These are phyloP conservation scores for Lasioglossum zephyrum DNA, from an alignment of 2,888 invertebrate genomes.

Conservation along the genomic window DNA sequence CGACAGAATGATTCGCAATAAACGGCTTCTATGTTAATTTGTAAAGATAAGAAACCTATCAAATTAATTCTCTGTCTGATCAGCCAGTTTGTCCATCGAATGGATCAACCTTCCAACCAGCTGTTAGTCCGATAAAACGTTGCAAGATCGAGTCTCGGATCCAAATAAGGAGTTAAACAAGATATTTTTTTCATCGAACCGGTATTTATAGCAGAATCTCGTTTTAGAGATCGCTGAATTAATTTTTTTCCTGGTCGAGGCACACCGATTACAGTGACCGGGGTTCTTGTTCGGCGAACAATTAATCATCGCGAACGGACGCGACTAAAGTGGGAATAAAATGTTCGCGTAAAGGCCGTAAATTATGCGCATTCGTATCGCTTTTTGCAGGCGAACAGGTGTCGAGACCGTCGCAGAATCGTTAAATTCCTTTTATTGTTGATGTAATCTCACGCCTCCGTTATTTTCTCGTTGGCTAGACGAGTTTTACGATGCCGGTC, in stretches of 20 bases:
- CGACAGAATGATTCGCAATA: too few species aligned
- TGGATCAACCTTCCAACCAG: not conserved
- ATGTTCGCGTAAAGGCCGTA: not conserved
- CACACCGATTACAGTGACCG: not conserved
- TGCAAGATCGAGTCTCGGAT: not conserved
- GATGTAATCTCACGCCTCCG: not conserved
- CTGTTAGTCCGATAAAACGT: not conserved
- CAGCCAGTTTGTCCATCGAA: not conserved
- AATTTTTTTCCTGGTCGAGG: not conserved
- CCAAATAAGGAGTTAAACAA: not conserved
- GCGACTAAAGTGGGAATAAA: not conserved
- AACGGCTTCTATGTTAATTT: not conserved
- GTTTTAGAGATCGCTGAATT: not conserved
- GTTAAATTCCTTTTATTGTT: constrained; percentile 20
- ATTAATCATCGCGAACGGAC: not conserved
- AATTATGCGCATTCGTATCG: constrained; percentile 25
- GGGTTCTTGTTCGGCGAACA: not conserved
- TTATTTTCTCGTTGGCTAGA: not conserved
- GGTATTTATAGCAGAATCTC: not conserved
- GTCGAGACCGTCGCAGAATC: constrained; percentile 1
- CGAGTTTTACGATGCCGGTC: constrained; percentile 4
- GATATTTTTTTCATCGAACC: not conserved
- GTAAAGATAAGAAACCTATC: not conserved
- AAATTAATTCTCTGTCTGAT: not conserved
- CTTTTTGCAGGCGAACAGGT: not conserved